Percentiles rank a stretch among this genome's conserved stretches.
These are phyloP conservation scores for Drosophila barbarae DNA, from an alignment of 2,888 invertebrate genomes.

Conservation along the genomic window DNA sequence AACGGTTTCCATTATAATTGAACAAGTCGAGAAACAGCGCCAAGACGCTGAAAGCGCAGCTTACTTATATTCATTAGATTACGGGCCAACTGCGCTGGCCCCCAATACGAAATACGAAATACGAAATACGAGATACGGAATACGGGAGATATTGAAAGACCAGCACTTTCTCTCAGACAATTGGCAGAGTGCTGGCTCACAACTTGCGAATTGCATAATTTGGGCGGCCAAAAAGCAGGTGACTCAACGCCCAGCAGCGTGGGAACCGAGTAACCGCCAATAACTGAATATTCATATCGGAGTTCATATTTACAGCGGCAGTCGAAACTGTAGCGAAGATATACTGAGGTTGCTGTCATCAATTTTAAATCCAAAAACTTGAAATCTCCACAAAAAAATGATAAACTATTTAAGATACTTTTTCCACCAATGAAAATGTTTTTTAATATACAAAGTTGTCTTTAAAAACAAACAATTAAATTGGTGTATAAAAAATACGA, in stretches of 20 bases:
- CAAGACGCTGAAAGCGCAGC: conserved; percentile 44
- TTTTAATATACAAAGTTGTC: background rate
- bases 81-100: conserved; percentile 47
- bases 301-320: conserved; percentile 1
- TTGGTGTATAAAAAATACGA: background rate
- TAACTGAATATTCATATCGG: conserved; percentile 35
- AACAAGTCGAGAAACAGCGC: conserved; percentile 34
- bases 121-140: conserved; percentile 43
- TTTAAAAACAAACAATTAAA: background rate
- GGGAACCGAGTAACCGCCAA: conserved; percentile 31
- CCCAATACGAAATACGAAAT: conserved; percentile 44
- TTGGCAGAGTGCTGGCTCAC: conserved; percentile 48
- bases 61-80: conserved; percentile 60
- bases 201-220: conserved; percentile 38
- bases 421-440: background rate
- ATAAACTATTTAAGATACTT: background rate
- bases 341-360: background rate
- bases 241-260: conserved; percentile 37
- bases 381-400: background rate
- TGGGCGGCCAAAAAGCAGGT: conserved; percentile 18
- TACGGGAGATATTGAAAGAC: conserved; percentile 61
- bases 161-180: conserved; percentile 68
- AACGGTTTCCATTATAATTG: conserved; percentile 71
- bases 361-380: background rate
- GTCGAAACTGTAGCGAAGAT: background rate